Evolutionary conservation across 2,888 invertebrate species (phyloP), one percentile per base, ranked within the genome.

Genomic region (Anodontia alba): DNA sequence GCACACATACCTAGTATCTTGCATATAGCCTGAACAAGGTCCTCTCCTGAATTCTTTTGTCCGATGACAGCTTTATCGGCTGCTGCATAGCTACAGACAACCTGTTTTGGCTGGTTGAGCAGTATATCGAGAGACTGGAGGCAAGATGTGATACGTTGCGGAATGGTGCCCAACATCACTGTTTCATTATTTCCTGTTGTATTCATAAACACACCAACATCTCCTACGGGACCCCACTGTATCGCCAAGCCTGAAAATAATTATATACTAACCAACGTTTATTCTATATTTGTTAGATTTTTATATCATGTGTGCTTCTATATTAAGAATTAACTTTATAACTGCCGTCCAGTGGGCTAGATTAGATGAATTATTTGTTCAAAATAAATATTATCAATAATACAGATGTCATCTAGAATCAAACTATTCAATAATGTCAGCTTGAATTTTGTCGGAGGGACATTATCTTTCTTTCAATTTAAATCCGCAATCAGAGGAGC

Each of bases 111-210:
- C 51, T 51, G 51, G 23, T 51, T 51, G 5, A 51, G 5, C 3
- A 51, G 98, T 73, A 96, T 94, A 93, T 99, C 99, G 95, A 99
- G 96, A 57, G 97, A 97, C 88, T 96, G 95, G 90, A 99, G 95
- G 94, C 99, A 99, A 29, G 98, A 98, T 17, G 96, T 95, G 96
- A 99, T 98, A 90, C 98, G 96, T 95, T 99, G 99, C 20, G 99
- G 99, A 89, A 99, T 94, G 12, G 99, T 99, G 86, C 99, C 99
- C 81, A 98, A 98, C 87, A 99, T 97, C 90, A 98, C 98, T 0
- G 97, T 97, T 72, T 98, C 97, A 94, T 98, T 98, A 68, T 90
- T 97, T 66, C 98, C 95, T 96, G 98, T 97, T 69, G 96, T 97
- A 91, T 98, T 98, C 92, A 97, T 95, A 81, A 99, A 96, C 76